Conservation (phyloP, 2,797 vertebrate species). For the Orestias chungarensis region DNA sequence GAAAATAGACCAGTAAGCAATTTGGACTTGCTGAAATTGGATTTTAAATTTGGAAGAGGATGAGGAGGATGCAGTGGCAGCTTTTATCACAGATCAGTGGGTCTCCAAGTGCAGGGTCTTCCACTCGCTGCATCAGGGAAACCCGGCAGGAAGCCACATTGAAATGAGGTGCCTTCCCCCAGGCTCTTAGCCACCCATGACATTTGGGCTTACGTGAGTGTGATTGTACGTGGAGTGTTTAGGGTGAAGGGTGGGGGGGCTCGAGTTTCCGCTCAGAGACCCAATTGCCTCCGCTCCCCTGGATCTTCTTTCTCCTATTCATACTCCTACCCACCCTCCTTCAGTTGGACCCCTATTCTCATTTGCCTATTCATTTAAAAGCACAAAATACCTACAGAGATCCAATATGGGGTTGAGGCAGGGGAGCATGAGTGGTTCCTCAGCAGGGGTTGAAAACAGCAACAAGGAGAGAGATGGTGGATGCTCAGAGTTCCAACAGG, state of each 20-base stretch:
- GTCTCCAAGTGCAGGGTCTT: conserved; percentile 70
- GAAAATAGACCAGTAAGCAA: conserved; percentile 74
- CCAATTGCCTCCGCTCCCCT: conserved; percentile 76
- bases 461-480: conserved; percentile 63
- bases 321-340: conserved; percentile 55
- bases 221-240: conserved; percentile 56
- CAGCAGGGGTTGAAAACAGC: conserved; percentile 78
- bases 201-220: conserved; percentile 65
- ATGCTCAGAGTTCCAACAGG: conserved; percentile 66
- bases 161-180: conserved; percentile 75
- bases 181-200: conserved; percentile 76
- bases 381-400: conserved; percentile 85
- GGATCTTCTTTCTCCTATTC: conserved; percentile 65
- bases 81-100: conserved; percentile 83
- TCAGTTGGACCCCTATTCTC: conserved; percentile 74
- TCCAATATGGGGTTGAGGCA: conserved; percentile 85
- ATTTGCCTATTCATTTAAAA: conserved; percentile 88
- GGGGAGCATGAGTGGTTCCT: conserved; percentile 77
- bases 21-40: conserved; percentile 80
- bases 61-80: conserved; percentile 67
- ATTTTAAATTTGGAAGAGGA: conserved; percentile 76
- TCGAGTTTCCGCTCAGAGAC: conserved; percentile 75
- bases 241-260: conserved; percentile 66
- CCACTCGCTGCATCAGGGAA: conserved; percentile 72
- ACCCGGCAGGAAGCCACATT: conserved; percentile 75